Evolutionary conservation across 37 sponge, comb jelly and placozoan species (phyloP).

Genomic region (Hormiphora californensis): DNA sequence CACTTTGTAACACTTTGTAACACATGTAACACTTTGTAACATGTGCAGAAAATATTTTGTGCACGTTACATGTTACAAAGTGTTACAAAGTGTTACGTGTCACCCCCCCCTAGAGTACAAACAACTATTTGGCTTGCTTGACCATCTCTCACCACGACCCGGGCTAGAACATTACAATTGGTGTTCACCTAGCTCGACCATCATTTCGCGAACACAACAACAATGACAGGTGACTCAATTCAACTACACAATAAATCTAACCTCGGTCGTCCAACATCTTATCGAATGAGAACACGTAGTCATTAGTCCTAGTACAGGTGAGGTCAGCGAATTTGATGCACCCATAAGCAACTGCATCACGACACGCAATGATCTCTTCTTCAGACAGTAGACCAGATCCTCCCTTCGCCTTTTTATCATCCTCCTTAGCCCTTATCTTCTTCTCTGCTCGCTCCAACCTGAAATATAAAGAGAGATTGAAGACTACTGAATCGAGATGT

Average conservation of each 20-base stretch:
- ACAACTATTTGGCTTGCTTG: too few relatives aligned
- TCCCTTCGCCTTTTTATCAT: constrained; percentile 64
- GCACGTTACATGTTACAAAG: too few relatives aligned
- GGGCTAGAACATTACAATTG: too few relatives aligned
- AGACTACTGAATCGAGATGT: not conserved
- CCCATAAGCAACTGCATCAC: constrained; percentile 89
- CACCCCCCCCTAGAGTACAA: too few relatives aligned
- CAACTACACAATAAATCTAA: not conserved
- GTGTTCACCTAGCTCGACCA: too few relatives aligned
- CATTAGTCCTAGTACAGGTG: constrained; percentile 74
- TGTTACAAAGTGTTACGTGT: too few relatives aligned
- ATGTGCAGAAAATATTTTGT: too few relatives aligned
- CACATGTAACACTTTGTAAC: too few relatives aligned
- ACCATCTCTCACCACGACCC: too few relatives aligned
- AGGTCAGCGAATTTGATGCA: constrained; percentile 99
- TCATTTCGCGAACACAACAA: not conserved
- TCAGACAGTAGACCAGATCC: constrained; percentile 58
- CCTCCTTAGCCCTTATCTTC: constrained; percentile 68
- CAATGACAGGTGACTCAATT: not conserved
- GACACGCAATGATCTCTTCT: constrained; percentile 76
- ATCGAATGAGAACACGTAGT: constrained; percentile 98
- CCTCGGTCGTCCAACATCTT: constrained; percentile 65
- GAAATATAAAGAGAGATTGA: not conserved
- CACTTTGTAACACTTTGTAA: too few relatives aligned
- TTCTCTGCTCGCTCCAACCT: constrained; percentile 66